These are phyloP conservation scores for Omphaloscelis lunosa DNA, from an alignment of 2,888 invertebrate species.

Conservation along the genomic window DNA sequence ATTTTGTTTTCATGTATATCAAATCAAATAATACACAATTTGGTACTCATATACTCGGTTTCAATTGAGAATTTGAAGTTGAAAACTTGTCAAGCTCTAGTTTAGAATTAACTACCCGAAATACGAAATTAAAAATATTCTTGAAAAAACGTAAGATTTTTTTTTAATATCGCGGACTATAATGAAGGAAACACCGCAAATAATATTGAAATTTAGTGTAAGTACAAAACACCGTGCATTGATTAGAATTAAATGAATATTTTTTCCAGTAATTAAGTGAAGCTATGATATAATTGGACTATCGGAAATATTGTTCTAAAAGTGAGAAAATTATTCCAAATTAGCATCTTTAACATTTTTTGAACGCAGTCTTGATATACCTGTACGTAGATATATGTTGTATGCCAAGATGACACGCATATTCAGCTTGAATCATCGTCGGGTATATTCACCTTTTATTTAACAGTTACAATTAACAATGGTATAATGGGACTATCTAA, in stretches of 20 bases:
- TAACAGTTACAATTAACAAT: constrained; percentile 67
- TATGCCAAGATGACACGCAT: constrained; percentile 43
- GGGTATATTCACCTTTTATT: constrained; percentile 54
- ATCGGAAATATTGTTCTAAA: constrained; percentile 9
- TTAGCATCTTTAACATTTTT: constrained; percentile 15
- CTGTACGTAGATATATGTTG: not conserved
- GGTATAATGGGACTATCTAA: constrained; percentile 58
- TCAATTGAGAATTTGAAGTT: not conserved
- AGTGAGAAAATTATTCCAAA: constrained; percentile 11
- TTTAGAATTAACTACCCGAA: not conserved
- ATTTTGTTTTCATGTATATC: not conserved
- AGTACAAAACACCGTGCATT: not conserved
- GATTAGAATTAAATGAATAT: not conserved
- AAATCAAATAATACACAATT: not conserved
- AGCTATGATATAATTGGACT: not conserved
- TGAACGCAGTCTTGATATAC: not conserved
- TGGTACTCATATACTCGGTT: not conserved
- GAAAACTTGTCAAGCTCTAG: not conserved
- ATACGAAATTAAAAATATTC: not conserved
- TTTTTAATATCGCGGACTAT: not conserved
- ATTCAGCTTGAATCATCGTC: constrained; percentile 47
- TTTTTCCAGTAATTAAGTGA: not conserved
- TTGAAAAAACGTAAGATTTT: not conserved
- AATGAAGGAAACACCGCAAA: not conserved
- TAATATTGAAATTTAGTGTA: not conserved